Conservation (phyloP, 2,888 invertebrate genomes). For the Muscina levida region DNA sequence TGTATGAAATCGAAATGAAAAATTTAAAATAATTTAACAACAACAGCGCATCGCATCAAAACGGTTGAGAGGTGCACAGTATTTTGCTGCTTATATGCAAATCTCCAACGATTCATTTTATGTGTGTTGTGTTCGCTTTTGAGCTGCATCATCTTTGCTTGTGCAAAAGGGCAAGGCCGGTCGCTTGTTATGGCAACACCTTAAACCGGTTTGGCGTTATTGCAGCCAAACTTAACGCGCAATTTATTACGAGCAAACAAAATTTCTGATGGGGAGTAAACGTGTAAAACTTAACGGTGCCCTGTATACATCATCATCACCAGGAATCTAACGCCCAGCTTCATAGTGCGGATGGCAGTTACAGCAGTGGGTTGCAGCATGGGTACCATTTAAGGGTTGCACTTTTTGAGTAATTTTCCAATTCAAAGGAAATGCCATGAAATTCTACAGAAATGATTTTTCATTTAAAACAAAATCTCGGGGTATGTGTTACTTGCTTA, state of each 20-base stretch:
- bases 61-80: too few species aligned
- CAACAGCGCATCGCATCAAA: too few species aligned
- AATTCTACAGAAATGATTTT: conserved; percentile 37
- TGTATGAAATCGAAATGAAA: too few species aligned
- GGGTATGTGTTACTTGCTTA: conserved; percentile 37
- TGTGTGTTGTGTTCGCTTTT: too few species aligned
- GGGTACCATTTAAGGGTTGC: conserved; percentile 29
- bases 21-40: not conserved
- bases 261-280: not conserved
- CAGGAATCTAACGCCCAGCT: not conserved
- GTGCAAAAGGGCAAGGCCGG: not conserved
- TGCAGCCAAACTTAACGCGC: conserved; percentile 11
- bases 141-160: not conserved
- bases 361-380: not conserved
- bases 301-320: not conserved
- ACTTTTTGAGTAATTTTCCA: conserved; percentile 15
- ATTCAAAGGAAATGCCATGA: conserved; percentile 8
- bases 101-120: too few species aligned
- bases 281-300: conserved; percentile 9
- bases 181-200: conserved; percentile 16
- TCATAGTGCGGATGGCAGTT: not conserved
- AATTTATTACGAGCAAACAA: conserved; percentile 5
- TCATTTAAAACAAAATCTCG: conserved; percentile 42
- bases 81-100: too few species aligned
- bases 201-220: not conserved